Evolutionary conservation across 2,797 vertebrate genomes (phyloP).

Genomic region (Squalus acanthias): DNA sequence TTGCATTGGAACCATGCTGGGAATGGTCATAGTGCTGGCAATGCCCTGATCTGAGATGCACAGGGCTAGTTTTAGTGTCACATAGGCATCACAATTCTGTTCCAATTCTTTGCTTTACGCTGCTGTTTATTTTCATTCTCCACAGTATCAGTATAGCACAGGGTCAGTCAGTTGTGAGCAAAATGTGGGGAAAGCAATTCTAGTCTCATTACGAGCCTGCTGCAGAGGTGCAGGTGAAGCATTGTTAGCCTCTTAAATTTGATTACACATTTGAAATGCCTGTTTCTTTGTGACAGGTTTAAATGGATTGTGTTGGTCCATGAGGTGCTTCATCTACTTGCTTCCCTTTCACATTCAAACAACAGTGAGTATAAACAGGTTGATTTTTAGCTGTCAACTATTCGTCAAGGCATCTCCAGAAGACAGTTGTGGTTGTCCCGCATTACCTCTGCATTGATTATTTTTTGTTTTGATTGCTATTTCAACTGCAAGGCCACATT

Average conservation of each 20-base stretch:
- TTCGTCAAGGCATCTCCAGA: not conserved
- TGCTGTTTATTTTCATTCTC: constrained; percentile 6
- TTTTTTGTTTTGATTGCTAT: not conserved
- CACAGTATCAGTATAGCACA: not conserved
- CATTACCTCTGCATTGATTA: not conserved
- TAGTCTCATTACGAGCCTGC: not conserved
- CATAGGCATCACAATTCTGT: not conserved
- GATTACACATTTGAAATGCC: constrained; percentile 7
- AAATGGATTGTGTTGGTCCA: not conserved
- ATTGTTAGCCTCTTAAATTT: constrained; percentile 21
- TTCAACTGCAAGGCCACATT: not conserved
- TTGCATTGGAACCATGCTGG: not conserved
- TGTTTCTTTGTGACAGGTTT: not conserved
- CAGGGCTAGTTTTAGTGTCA: not conserved
- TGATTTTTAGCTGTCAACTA: not conserved
- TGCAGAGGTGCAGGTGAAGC: not conserved
- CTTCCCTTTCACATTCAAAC: not conserved
- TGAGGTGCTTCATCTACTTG: not conserved
- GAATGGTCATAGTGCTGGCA: too few species aligned
- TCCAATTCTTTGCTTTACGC: not conserved
- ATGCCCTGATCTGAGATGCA: not conserved
- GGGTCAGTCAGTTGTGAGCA: not conserved
- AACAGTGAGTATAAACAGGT: not conserved
- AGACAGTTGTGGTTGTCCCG: not conserved
- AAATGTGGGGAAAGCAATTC: not conserved